These are phyloP conservation scores for Pangasius djambal DNA, from an alignment of 2,797 vertebrate species.

Conservation along the genomic window DNA sequence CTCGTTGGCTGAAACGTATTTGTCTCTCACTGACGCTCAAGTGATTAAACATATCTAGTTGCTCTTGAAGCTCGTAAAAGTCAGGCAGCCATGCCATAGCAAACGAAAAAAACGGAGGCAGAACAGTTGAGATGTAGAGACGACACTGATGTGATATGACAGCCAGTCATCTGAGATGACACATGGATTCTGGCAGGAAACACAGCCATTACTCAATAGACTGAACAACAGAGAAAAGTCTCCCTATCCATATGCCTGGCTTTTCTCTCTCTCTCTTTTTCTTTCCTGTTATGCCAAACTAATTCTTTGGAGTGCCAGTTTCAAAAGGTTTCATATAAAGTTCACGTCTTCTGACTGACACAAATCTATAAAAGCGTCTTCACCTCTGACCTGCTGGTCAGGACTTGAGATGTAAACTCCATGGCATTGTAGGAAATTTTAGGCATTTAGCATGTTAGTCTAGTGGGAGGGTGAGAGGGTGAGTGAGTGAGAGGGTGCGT, in stretches of 20 bases:
- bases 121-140: conserved; percentile 74
- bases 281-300: conserved; percentile 69
- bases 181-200: conserved; percentile 81
- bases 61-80: conserved; percentile 33
- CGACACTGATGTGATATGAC: conserved; percentile 79
- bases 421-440: conserved; percentile 1
- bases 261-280: conserved; percentile 26
- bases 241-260: conserved; percentile 42
- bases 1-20: conserved; percentile 32
- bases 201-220: conserved; percentile 73
- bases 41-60: conserved; percentile 41
- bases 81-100: conserved; percentile 11
- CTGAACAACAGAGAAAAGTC: conserved; percentile 70
- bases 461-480: background rate
- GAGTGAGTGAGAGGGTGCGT: background rate
- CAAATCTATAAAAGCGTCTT: conserved; percentile 74
- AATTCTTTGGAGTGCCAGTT: conserved; percentile 78
- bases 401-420: conserved; percentile 22
- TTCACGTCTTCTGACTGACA: conserved; percentile 79
- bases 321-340: conserved; percentile 77
- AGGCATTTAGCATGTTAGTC: conserved; percentile 28
- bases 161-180: conserved; percentile 77
- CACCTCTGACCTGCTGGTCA: conserved; percentile 63
- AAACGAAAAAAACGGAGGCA: conserved; percentile 39
- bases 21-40: conserved; percentile 46